Evolutionary conservation across 2,113 vertebrate genomes (phyloP), one percentile per base, ranked within the genome.

Genomic region (Perognathus longimembris): DNA sequence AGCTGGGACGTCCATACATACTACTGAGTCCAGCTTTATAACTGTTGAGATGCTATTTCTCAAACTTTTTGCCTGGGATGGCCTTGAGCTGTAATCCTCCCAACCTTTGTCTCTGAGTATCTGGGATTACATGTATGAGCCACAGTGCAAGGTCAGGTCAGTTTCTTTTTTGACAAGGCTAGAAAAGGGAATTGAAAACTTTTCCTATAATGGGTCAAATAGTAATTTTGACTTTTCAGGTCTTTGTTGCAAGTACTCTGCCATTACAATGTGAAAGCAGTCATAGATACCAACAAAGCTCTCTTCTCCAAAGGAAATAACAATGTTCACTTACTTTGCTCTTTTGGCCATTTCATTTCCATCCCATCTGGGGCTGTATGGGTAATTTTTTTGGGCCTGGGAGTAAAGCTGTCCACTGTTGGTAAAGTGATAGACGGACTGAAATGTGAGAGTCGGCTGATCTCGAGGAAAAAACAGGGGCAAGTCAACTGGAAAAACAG

Each of bases 281-380:
- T 22, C 81, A 81, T 0, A 36, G 69, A 80, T 71, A 50, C 21
- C 32, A 90, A 75, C 20, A 84, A 59, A 54, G 71, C 12, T 69
- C 26, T 90, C 26, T 90, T 71, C 28, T 42, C 57, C 75, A 18
- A 17, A 63, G 76, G 54, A 90, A 92, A 80, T 7, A 85, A 86
- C 12, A 79, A 12, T 5, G 42, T 54, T 71, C 54, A 97, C 99
- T 99, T 98, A 99, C 99, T 99, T 99, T 94, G 99, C 99, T 98
- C 99, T 99, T 98, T 99, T 99, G 95, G 99, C 99, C 99, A 99
- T 99, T 97, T 99, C 99, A 70, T 99, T 99, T 96, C 99, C 99
- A 66, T 99, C 99, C 99, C 99, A 99, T 95, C 99, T 99, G 2
- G 99, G 99, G 97, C 99, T 99, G 96, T 99, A 99, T 0, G 99